Conservation (phyloP, 37 sponge, comb jelly and placozoan species). For the Diacarnus erythraeanus region DNA sequence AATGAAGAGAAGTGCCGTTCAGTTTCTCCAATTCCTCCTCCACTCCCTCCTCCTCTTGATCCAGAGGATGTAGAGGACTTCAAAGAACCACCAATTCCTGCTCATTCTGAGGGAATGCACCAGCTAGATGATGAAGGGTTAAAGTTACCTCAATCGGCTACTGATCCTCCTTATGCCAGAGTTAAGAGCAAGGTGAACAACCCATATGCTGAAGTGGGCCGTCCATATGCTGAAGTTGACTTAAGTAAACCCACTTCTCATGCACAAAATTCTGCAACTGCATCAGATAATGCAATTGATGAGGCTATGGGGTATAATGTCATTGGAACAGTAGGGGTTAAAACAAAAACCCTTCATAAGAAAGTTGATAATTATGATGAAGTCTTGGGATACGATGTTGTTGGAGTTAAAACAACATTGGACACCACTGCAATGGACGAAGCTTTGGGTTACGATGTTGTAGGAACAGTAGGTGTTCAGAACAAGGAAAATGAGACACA, state of each 20-base stretch:
- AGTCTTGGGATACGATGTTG: too few species aligned
- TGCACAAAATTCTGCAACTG: background rate
- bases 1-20: background rate
- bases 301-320: background rate
- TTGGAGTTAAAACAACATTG: too few species aligned
- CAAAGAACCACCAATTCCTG: constrained; percentile 38
- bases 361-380: background rate
- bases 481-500: background rate
- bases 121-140: background rate
- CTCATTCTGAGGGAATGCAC: constrained; percentile 13
- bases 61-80: constrained; percentile 43
- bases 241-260: background rate
- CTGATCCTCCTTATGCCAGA: constrained; percentile 46
- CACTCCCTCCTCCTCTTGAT: constrained; percentile 37
- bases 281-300: background rate
- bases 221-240: background rate
- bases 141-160: too few species aligned
- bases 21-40: constrained; percentile 40
- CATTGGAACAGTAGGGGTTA: background rate
- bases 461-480: too few species aligned
- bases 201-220: constrained; percentile 11
- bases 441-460: background rate
- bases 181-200: constrained; percentile 22
- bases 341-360: background rate
- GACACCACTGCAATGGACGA: background rate